These are phyloP conservation scores for Acanthopagrus latus DNA, from an alignment of 2,797 vertebrate species.

Conservation along the genomic window DNA sequence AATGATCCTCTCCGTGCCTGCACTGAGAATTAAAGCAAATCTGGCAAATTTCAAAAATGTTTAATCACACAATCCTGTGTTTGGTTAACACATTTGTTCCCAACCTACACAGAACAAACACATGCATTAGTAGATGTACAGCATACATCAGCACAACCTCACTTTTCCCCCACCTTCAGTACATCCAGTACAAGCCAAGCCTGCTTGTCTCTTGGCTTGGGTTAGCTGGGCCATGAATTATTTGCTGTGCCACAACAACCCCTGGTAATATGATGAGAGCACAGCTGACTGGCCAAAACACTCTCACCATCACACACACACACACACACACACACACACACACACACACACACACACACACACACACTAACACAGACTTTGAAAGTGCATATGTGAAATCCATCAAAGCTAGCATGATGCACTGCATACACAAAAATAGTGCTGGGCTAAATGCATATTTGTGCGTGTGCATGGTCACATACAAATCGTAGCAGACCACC, in stretches of 20 bases:
- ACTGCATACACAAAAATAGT: background rate
- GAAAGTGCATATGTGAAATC: background rate
- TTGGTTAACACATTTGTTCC: background rate
- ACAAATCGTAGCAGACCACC: constrained; percentile 16
- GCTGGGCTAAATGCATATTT: background rate
- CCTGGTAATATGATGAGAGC: constrained; percentile 66
- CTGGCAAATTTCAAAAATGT: background rate
- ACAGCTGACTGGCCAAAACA: constrained; percentile 54
- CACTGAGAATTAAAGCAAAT: background rate
- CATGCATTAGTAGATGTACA: background rate
- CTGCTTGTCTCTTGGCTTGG: constrained; percentile 55
- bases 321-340: background rate
- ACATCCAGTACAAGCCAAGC: constrained; percentile 40
- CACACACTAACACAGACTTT: background rate
- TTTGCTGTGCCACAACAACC: constrained; percentile 62
- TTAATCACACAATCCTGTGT: background rate
- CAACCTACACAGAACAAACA: background rate
- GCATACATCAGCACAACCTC: background rate
- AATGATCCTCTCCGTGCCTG: background rate
- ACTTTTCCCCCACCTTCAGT: background rate
- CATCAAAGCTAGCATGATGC: background rate
- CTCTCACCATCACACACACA: background rate
- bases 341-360: background rate
- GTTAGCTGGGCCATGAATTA: constrained; percentile 66
- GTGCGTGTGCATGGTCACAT: background rate